phyloP scores from a whole-genome alignment of 2,888 invertebrate species.

The Stegophylla sp. region DNA sequence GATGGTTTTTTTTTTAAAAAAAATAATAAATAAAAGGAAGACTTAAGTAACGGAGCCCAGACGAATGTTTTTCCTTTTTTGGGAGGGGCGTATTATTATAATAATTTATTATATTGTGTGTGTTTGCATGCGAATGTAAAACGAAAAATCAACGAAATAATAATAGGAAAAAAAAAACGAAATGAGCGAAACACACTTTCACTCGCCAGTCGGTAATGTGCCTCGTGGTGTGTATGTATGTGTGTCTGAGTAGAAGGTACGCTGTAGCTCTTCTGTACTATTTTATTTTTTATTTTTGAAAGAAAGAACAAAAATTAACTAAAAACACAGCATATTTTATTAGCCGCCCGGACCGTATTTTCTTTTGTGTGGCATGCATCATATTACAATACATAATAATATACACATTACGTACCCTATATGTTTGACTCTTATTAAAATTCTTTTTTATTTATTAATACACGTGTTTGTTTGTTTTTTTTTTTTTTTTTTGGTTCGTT shows the following conservation, averaged over 20 bases:
- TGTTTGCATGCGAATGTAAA: neutral
- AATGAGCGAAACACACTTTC: slow-evolving; percentile 34
- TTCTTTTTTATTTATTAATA: too few species aligned
- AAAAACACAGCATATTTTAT: slow-evolving; percentile 18
- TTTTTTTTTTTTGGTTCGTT: too few species aligned
- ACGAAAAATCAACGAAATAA: neutral
- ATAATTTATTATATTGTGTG: neutral
- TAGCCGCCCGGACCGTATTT: slow-evolving; percentile 23
- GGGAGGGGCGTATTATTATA: slow-evolving; percentile 8
- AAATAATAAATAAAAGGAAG: slow-evolving; percentile 56
- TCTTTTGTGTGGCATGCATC: neutral
- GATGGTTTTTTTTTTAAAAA: slow-evolving; percentile 11
- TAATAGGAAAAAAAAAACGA: neutral
- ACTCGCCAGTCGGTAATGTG: neutral
- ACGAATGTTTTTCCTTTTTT: slow-evolving; percentile 31
- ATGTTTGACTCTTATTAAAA: neutral
- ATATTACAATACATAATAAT: neutral
- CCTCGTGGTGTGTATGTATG: too few species aligned
- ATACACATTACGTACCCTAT: too few species aligned
- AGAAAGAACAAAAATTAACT: slow-evolving; percentile 3
- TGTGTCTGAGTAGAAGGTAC: slow-evolving; percentile 46
- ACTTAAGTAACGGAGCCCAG: slow-evolving; percentile 53
- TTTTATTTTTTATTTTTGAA: too few species aligned
- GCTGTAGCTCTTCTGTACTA: slow-evolving; percentile 7
- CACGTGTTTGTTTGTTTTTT: too few species aligned